Base-by-base conservation (phyloP, 2,113 vertebrate species). In the Scolopax mira region DNA sequence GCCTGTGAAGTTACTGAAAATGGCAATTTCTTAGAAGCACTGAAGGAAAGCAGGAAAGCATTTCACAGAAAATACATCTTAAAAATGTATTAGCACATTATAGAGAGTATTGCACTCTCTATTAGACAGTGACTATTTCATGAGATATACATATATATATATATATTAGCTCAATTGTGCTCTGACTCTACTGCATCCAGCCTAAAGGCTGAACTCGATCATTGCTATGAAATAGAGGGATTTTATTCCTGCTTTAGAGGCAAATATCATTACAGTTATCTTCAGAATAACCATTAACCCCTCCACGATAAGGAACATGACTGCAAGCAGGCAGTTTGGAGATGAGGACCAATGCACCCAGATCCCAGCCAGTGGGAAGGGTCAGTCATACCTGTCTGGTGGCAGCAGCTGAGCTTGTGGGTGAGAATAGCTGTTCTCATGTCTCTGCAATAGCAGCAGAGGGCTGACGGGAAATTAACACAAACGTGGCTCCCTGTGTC, bases 51-150 rank as follows among this genome's bases (percentile, higher is more conserved):
- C 48, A 84, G 28, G 27, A 67, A 79, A 81, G 67, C 41, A 64
- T 64, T 91, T 90, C 15, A 74, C 51, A 85, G n/a, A 69, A 93
- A 91, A 90, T 23, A 85, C 67, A n/a, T 85, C 75, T 90, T 66
- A 72, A 83, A 94, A 93, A 70, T 61, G 2, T 71, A 67, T 90
- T 86, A 72, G 57, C 67, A 65, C 49, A n/a, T 69, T 88, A 67
- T 3, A 79, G 80, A 67, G 39, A 60, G 23, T 51, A 79, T 78
- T 85, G 74, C 21, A 67, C 19, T 62, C 39, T 73, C 55, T n/a
- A 33, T 70, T 84, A 86, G 55, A 87, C 35, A 67, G 28, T 30
- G 33, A 48, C 66, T 86, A 62, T 91, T 91, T 96, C 31, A 64
- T 74, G 14, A 92, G 48, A 13, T 72, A 55, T 33, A 41, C 69